phyloP scores from a whole-genome alignment of 2,888 invertebrate genomes.

The Cataglyphis rosenhaueri region DNA sequence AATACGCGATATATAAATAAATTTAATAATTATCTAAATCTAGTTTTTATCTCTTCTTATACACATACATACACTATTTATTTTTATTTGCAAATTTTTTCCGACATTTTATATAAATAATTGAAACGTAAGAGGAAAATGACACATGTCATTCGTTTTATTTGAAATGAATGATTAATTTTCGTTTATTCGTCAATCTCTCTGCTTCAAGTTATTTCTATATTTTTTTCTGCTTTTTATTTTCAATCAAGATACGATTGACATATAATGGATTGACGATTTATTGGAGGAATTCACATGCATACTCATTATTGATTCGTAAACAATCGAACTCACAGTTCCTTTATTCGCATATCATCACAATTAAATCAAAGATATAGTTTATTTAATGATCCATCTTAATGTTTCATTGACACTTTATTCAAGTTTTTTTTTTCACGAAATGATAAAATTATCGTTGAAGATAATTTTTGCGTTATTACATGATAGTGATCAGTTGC shows the following conservation, averaged over 20 bases:
- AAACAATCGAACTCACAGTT: slow-evolving; percentile 13
- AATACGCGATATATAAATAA: not conserved
- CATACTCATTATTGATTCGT: slow-evolving; percentile 34
- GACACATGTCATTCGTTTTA: no score
- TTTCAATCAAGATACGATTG: not conserved
- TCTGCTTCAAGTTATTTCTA: not conserved
- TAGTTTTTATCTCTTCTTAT: not conserved
- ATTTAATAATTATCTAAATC: not conserved
- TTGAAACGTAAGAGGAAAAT: not conserved
- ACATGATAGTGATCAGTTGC: not conserved
- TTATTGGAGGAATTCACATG: slow-evolving; percentile 8
- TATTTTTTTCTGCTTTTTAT: not conserved
- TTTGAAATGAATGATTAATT: not conserved
- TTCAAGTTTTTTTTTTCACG: not conserved
- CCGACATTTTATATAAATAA: not conserved
- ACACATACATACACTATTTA: not conserved
- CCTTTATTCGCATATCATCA: slow-evolving; percentile 20
- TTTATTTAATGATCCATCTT: slow-evolving; percentile 11
- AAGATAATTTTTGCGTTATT: not conserved
- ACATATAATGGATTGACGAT: slow-evolving; percentile 11
- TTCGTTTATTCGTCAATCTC: not conserved
- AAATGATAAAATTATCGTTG: not conserved
- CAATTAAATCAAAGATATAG: not conserved
- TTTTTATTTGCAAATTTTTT: not conserved
- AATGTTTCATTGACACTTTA: not conserved